Percentiles rank a stretch among this genome's conserved stretches.
Evolutionary conservation across 2,888 invertebrate genomes (phyloP).

Genomic region (Epirrhoe tristata): DNA sequence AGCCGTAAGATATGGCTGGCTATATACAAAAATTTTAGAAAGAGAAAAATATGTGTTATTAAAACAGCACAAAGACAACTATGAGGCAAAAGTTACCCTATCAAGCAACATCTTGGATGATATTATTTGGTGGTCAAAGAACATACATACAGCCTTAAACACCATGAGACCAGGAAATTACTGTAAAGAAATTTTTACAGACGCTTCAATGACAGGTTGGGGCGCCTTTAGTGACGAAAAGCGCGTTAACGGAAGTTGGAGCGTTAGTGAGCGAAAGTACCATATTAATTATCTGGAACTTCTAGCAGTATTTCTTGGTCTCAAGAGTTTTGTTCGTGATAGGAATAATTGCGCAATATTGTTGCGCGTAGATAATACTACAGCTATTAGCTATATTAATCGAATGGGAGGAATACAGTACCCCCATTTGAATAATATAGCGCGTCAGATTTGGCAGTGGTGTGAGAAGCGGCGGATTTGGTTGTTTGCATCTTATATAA

Average conservation of each 20-base stretch:
- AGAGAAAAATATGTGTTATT: constrained; percentile 29
- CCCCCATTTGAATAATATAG: constrained; percentile 31
- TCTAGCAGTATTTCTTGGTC: constrained; percentile 18
- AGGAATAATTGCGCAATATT: constrained; percentile 13
- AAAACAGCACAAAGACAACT: constrained; percentile 17
- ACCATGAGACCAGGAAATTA: constrained; percentile 1
- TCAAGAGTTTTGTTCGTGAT: constrained; percentile 17
- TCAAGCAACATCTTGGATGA: constrained; percentile 15
- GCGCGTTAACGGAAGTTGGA: constrained; percentile 17
- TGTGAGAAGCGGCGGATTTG: constrained; percentile 30
- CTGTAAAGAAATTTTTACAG: constrained; percentile 27
- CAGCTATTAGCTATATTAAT: constrained; percentile 34
- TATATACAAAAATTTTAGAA: constrained; percentile 30
- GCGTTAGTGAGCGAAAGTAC: not conserved
- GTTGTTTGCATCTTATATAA: constrained; percentile 29
- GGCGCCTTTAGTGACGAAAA: constrained; percentile 21
- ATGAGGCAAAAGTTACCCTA: constrained; percentile 19
- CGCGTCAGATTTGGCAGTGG: constrained; percentile 37
- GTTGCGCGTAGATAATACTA: constrained; percentile 32
- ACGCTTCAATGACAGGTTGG: constrained; percentile 31
- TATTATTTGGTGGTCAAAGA: constrained; percentile 28
- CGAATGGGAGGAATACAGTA: constrained; percentile 34
- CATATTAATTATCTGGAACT: constrained; percentile 36
- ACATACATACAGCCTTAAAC: constrained; percentile 13
- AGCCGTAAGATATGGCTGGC: constrained; percentile 23